phyloP scores from a whole-genome alignment of 2,797 vertebrate genomes.

The Capromys pilorides region DNA sequence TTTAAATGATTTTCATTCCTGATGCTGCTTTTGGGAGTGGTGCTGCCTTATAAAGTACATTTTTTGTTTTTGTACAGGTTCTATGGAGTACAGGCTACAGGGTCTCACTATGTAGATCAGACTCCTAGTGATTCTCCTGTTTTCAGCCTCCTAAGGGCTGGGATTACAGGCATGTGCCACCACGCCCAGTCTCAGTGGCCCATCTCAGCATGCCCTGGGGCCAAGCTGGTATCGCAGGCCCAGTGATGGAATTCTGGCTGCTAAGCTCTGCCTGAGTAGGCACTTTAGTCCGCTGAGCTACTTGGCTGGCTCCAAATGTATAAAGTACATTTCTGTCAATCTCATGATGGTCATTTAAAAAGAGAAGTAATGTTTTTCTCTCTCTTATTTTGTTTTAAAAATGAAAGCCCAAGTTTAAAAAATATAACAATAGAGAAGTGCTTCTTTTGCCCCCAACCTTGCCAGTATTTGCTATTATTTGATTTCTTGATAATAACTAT shows the following conservation, averaged over 20 bases:
- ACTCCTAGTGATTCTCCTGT: too few species aligned
- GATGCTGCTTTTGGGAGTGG: not conserved
- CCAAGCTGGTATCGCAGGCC: too few species aligned
- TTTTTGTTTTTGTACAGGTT: not conserved
- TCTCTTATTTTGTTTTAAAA: not conserved
- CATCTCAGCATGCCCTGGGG: too few species aligned
- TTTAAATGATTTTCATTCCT: slow-evolving; percentile 18
- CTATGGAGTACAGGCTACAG: too few species aligned
- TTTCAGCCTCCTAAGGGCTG: too few species aligned
- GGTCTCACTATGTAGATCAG: too few species aligned
- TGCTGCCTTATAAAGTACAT: not conserved
- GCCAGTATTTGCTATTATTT: not conserved
- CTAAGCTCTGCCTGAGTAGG: too few species aligned
- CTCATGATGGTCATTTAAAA: not conserved
- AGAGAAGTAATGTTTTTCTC: not conserved
- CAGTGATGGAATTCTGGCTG: too few species aligned
- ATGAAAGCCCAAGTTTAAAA: not conserved
- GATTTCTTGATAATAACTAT: not conserved
- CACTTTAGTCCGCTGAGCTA: too few species aligned
- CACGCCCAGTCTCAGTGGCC: too few species aligned
- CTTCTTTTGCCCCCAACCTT: not conserved
- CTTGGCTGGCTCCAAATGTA: too few species aligned
- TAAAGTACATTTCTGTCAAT: not conserved
- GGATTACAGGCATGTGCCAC: too few species aligned
- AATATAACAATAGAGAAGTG: not conserved